These are phyloP conservation scores for Chrysodeixis includens DNA, from an alignment of 2,888 invertebrate species.

Conservation along the genomic window DNA sequence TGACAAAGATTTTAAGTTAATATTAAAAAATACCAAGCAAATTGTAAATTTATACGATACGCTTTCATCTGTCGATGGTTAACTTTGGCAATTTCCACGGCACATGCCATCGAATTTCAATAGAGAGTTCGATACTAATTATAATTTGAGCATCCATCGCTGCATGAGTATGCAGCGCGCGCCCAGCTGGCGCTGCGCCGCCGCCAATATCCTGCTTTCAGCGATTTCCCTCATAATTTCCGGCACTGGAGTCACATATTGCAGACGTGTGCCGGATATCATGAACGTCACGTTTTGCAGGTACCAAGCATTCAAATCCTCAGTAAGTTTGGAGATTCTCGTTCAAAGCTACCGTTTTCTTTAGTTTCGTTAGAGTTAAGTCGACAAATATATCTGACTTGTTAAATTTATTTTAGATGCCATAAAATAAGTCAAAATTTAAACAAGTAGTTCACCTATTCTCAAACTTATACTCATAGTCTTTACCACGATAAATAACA, in stretches of 20 bases:
- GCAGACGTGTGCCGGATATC: constrained; percentile 45
- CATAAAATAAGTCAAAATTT: neutral
- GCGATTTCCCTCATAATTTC: constrained; percentile 53
- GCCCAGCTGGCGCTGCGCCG: constrained; percentile 12
- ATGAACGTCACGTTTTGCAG: constrained; percentile 19
- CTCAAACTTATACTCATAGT: too few species aligned
- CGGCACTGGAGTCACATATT: constrained; percentile 36
- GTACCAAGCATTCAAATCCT: constrained; percentile 17
- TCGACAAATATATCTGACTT: neutral
- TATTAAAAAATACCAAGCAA: too few species aligned
- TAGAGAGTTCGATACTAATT: neutral
- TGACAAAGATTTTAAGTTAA: too few species aligned
- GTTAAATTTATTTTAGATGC: neutral
- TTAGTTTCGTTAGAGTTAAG: neutral
- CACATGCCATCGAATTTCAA: neutral
- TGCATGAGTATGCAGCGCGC: neutral
- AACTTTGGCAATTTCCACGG: neutral
- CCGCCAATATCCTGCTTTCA: constrained; percentile 44
- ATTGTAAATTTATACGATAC: neutral
- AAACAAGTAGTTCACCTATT: too few species aligned
- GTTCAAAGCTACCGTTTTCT: neutral
- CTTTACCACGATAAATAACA: too few species aligned
- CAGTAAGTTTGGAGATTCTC: constrained; percentile 12
- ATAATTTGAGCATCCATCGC: constrained; percentile 8
- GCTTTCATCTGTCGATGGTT: neutral